Conservation (phyloP, 2,113 vertebrate genomes). For the Labrus mixtus region DNA sequence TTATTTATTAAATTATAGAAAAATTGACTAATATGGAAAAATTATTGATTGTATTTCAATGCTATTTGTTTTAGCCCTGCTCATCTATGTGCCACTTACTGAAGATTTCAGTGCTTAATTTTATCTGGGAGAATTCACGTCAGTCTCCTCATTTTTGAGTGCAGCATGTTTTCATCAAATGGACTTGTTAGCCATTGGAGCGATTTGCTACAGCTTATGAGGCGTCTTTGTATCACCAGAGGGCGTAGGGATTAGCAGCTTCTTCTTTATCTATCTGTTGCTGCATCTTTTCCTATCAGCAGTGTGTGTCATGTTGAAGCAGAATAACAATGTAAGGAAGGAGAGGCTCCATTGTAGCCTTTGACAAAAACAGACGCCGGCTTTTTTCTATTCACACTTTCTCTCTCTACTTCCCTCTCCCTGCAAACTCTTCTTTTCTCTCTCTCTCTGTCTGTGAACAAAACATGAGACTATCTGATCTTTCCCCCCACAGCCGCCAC, state of each 20-base stretch:
- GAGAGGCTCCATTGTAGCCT: slow-evolving; percentile 27
- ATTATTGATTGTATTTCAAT: too few species aligned
- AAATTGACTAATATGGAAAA: too few species aligned
- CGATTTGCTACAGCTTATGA: slow-evolving; percentile 8
- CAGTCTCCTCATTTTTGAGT: neutral
- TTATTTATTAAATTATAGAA: too few species aligned
- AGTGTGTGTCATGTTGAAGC: slow-evolving; percentile 26
- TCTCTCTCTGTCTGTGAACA: slow-evolving; percentile 26
- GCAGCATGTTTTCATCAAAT: neutral
- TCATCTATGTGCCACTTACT: too few species aligned
- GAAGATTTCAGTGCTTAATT: too few species aligned
- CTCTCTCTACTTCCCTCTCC: slow-evolving; percentile 16
- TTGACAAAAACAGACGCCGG: slow-evolving; percentile 4
- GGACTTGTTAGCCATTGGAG: slow-evolving; percentile 12
- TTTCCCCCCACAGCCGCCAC: slow-evolving; percentile 2
- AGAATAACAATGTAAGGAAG: slow-evolving; percentile 20
- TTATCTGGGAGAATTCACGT: too few species aligned
- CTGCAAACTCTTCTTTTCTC: neutral
- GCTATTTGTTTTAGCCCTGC: too few species aligned
- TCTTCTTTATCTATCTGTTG: slow-evolving; percentile 16
- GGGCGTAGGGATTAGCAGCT: slow-evolving; percentile 17
- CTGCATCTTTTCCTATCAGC: slow-evolving; percentile 11
- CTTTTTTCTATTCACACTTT: slow-evolving; percentile 32
- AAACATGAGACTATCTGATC: slow-evolving; percentile 38
- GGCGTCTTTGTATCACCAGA: slow-evolving; percentile 20